phyloP scores from a whole-genome alignment of 2,888 invertebrate species.

The Sycophila texana region DNA sequence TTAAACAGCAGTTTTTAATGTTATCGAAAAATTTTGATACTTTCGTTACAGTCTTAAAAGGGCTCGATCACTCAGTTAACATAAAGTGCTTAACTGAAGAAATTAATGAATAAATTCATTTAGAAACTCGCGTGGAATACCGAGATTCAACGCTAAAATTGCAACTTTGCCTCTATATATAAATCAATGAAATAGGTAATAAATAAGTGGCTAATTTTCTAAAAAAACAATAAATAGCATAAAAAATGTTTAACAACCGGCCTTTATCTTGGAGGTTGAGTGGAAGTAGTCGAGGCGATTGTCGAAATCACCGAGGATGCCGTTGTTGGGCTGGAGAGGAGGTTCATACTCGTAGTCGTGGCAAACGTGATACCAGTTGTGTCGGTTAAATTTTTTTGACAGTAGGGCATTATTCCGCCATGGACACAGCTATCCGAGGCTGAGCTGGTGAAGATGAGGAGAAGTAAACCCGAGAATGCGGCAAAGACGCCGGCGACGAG shows the following conservation, averaged over 20 bases:
- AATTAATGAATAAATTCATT: no score
- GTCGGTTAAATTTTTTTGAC: constrained; percentile 66
- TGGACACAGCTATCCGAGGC: constrained; percentile 79
- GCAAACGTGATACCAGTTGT: not conserved
- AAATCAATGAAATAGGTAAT: no score
- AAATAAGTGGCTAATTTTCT: no score
- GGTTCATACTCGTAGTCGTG: not conserved
- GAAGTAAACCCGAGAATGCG: constrained; percentile 79
- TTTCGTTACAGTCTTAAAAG: constrained; percentile 25
- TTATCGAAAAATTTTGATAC: constrained; percentile 12
- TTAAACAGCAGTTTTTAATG: not conserved
- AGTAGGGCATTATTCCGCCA: constrained; percentile 81
- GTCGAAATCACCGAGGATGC: not conserved
- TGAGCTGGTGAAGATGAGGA: constrained; percentile 77
- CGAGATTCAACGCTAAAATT: no score
- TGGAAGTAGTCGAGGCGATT: not conserved
- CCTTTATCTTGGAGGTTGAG: constrained; percentile 7
- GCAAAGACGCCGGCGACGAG: constrained; percentile 83
- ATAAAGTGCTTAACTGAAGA: no score
- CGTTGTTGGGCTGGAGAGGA: not conserved
- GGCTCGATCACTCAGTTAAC: no score
- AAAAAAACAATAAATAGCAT: no score
- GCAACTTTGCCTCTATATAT: no score
- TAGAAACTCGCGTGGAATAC: no score
- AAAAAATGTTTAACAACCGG: not conserved